phyloP scores from a whole-genome alignment of 1,140 invertebrate species.

The Tigriopus japonicus region DNA sequence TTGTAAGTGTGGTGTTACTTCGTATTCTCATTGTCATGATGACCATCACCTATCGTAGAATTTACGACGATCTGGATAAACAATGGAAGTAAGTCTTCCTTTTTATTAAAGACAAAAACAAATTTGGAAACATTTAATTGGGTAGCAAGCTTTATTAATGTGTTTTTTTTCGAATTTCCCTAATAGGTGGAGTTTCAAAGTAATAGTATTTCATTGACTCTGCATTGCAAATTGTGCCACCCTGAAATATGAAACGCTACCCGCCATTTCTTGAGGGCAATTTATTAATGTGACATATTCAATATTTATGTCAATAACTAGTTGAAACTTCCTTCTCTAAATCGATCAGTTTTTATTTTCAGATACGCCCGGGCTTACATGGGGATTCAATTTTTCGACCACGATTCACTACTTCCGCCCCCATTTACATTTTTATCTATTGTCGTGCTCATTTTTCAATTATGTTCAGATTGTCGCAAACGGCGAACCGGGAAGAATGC shows the following conservation, averaged over 20 bases:
- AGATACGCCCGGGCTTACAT: slow-evolving; percentile 4
- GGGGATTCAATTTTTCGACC: slow-evolving; percentile 6
- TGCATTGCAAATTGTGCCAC: too few relatives aligned
- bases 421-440: slow-evolving; percentile 9
- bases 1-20: slow-evolving; percentile 9
- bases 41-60: slow-evolving; percentile 6
- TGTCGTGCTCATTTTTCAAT: neutral
- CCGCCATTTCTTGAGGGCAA: too few relatives aligned
- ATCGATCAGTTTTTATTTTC: too few relatives aligned
- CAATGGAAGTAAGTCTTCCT: slow-evolving; percentile 7
- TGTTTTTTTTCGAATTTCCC: too few relatives aligned
- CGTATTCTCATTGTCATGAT: slow-evolving; percentile 12
- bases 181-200: too few relatives aligned
- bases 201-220: too few relatives aligned
- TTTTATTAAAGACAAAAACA: neutral
- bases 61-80: slow-evolving; percentile 8
- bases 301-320: too few relatives aligned
- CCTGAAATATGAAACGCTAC: too few relatives aligned
- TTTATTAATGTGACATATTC: too few relatives aligned
- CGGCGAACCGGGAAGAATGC: neutral
- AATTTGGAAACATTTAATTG: too few relatives aligned
- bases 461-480: neutral
- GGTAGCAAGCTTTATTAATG: too few relatives aligned
- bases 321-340: too few relatives aligned
- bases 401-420: slow-evolving; percentile 5